Evolutionary conservation across 2,797 vertebrate species (phyloP).

Genomic region (Lerista edwardsae): DNA sequence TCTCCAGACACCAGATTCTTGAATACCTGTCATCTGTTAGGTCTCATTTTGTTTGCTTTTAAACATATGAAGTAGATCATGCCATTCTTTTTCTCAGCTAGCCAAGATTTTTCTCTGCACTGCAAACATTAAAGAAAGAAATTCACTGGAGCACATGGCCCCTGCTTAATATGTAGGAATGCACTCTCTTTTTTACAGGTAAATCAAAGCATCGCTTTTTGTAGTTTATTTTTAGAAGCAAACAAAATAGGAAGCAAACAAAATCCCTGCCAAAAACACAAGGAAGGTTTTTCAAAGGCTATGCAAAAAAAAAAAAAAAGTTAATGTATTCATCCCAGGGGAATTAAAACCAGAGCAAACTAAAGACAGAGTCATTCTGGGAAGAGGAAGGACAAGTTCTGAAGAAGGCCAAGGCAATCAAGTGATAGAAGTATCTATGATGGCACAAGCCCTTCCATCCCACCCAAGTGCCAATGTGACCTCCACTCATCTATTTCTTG

Average conservation of each 20-base stretch:
- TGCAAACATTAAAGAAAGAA: background rate
- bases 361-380: background rate
- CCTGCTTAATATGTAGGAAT: background rate
- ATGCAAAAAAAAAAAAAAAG: background rate
- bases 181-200: background rate
- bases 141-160: slow-evolving; percentile 3
- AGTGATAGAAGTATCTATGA: background rate
- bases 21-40: background rate
- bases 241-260: slow-evolving; percentile 23
- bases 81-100: background rate
- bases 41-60: background rate
- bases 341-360: background rate
- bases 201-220: slow-evolving; percentile 21
- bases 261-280: slow-evolving; percentile 5
- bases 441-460: background rate
- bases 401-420: slow-evolving; percentile 6
- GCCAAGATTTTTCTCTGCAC: slow-evolving; percentile 16
- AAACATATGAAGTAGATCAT: background rate
- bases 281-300: background rate
- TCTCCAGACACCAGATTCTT: background rate
- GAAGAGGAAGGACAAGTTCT: background rate
- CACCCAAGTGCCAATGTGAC: background rate
- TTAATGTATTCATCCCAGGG: background rate
- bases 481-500: too few relatives aligned
- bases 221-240: slow-evolving; percentile 31